Evolutionary conservation across 35 echinoderm and acorn worm genomes (phyloP).

Genomic region (Acanthaster planci): DNA sequence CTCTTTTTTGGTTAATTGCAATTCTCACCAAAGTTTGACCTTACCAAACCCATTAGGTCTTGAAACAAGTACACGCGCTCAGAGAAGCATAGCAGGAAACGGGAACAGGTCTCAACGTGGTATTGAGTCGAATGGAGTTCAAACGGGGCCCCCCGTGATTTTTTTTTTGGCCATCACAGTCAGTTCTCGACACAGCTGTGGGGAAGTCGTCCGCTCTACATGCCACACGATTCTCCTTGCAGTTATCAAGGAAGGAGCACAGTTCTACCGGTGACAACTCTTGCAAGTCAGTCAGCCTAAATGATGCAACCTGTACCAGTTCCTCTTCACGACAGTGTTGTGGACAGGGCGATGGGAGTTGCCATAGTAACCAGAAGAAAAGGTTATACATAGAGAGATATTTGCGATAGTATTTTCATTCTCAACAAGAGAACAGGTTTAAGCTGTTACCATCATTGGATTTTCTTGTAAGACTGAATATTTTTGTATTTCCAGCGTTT

Average conservation of each 20-base stretch:
- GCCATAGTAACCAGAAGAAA: conserved; percentile 43
- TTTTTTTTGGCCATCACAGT: conserved; percentile 10
- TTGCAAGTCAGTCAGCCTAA: not conserved
- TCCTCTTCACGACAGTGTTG: conserved; percentile 51
- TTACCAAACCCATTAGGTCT: no score
- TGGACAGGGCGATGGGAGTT: conserved; percentile 71
- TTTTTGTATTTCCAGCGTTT: not conserved
- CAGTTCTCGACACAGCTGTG: conserved; percentile 34
- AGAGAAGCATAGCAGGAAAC: no score
- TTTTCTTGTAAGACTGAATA: no score
- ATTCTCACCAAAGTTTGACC: no score
- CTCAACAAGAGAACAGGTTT: no score
- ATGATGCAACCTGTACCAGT: not conserved
- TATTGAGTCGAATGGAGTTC: not conserved
- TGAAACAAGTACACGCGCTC: no score
- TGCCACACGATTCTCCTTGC: conserved; percentile 42
- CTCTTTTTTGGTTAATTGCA: no score
- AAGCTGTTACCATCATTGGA: no score
- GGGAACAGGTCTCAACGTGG: no score
- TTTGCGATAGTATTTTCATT: no score
- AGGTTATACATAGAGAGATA: not conserved
- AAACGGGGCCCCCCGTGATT: not conserved
- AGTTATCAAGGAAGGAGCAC: not conserved
- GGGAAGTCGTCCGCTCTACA: conserved; percentile 32
- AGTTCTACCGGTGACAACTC: not conserved